Evolutionary conservation across 1,140 invertebrate genomes (phyloP).

Genomic region (Eufriesea mexicana): DNA sequence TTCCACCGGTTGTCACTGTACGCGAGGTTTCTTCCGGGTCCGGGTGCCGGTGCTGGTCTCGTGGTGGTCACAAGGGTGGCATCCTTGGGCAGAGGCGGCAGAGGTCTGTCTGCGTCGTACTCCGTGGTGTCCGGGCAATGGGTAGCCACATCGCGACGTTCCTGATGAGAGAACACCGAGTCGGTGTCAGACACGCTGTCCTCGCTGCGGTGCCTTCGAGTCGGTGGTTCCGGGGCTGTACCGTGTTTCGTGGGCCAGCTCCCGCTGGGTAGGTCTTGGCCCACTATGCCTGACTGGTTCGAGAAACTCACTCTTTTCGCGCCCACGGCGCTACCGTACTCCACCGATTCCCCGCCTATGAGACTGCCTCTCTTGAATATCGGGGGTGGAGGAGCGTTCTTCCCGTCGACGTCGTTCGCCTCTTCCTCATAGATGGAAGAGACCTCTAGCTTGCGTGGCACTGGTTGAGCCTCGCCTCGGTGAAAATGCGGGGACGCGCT

Average conservation of each 20-base stretch:
- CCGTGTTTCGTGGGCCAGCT: constrained; percentile 83
- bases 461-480: neutral
- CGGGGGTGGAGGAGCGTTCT: constrained; percentile 60
- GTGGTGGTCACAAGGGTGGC: neutral
- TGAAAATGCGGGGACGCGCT: constrained; percentile 71
- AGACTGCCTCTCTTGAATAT: constrained; percentile 84
- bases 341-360: constrained; percentile 71
- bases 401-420: constrained; percentile 48
- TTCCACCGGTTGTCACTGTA: constrained; percentile 52
- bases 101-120: constrained; percentile 76
- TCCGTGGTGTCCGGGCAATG: constrained; percentile 45
- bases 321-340: constrained; percentile 71
- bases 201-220: constrained; percentile 77
- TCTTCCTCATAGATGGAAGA: constrained; percentile 65
- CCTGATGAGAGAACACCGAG: constrained; percentile 58
- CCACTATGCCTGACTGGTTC: constrained; percentile 69
- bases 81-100: constrained; percentile 74
- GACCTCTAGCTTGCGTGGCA: constrained; percentile 35
- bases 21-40: constrained; percentile 7
- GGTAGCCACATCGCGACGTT: constrained; percentile 57
- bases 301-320: constrained; percentile 83
- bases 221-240: constrained; percentile 83
- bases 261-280: constrained; percentile 60
- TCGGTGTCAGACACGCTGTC: constrained; percentile 67
- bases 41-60: neutral